phyloP scores from a whole-genome alignment of 2,113 vertebrate species.

The Chaenocephalus aceratus region DNA sequence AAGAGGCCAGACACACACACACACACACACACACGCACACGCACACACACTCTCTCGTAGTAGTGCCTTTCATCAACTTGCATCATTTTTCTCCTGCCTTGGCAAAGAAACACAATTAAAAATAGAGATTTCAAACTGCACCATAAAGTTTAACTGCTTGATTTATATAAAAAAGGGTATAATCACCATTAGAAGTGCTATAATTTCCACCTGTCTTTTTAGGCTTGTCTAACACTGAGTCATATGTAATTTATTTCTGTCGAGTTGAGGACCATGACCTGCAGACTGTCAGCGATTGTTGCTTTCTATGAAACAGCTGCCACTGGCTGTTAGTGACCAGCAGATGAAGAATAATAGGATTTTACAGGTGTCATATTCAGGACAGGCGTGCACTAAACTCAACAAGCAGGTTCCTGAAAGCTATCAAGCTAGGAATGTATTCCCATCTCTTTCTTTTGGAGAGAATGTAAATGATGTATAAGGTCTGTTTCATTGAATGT shows the following conservation, averaged over 20 bases:
- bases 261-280: conserved; percentile 63
- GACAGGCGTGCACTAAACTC: conserved; percentile 20
- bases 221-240: conserved; percentile 26
- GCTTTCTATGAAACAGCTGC: conserved; percentile 64
- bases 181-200: conserved; percentile 7
- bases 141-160: conserved; percentile 15
- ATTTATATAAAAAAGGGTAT: conserved; percentile 20
- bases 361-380: conserved; percentile 66
- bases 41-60: conserved; percentile 51
- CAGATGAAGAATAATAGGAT: conserved; percentile 48
- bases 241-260: conserved; percentile 53
- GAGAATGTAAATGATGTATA: neutral
- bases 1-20: conserved; percentile 74
- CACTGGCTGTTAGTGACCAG: conserved; percentile 52
- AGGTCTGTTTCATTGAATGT: neutral
- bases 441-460: neutral
- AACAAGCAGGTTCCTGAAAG: conserved; percentile 10
- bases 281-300: conserved; percentile 72
- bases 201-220: conserved; percentile 54
- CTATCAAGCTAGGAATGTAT: neutral
- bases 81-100: conserved; percentile 67
- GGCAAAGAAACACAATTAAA: conserved; percentile 55
- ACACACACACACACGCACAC: conserved; percentile 21
- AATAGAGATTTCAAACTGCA: conserved; percentile 23
- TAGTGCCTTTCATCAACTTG: conserved; percentile 73